Percentiles rank a stretch among this genome's conserved stretches.
Conservation (phyloP, 2,888 invertebrate species). For the Polyommatus icarus region DNA sequence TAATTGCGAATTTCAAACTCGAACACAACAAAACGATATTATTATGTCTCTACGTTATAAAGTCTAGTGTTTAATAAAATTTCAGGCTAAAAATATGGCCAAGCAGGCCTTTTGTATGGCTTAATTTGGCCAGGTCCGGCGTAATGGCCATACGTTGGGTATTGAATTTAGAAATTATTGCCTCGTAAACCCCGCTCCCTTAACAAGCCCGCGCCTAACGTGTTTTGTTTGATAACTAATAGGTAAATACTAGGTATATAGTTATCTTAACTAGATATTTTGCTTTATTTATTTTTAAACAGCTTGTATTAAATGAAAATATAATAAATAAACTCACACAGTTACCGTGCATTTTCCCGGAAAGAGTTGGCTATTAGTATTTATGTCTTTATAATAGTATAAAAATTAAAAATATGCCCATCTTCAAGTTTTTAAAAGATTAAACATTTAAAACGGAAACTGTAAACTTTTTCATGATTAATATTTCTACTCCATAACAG, state of each 20-base stretch:
- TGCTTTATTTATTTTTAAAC: too few relatives aligned
- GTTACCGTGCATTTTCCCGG: too few relatives aligned
- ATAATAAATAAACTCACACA: too few relatives aligned
- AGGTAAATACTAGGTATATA: not conserved
- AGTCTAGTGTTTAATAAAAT: not conserved
- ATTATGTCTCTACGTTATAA: not conserved
- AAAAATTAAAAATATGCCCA: too few relatives aligned
- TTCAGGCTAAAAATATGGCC: not conserved
- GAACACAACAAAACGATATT: not conserved
- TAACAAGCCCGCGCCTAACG: conserved; percentile 29
- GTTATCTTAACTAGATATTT: not conserved
- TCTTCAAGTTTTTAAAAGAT: too few relatives aligned
- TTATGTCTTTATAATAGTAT: too few relatives aligned
- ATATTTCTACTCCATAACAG: conserved; percentile 47
- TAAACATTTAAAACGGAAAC: not conserved
- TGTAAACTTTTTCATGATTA: not conserved
- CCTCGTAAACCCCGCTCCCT: conserved; percentile 46
- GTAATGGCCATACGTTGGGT: conserved; percentile 47
- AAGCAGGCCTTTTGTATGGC: conserved; percentile 3
- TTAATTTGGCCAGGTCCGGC: conserved; percentile 29
- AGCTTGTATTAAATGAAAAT: too few relatives aligned
- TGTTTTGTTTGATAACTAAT: conserved; percentile 29
- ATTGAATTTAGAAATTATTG: conserved; percentile 64
- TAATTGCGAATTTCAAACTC: not conserved
- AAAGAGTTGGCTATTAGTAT: too few relatives aligned